Conservation (phyloP, 2,113 vertebrate genomes). For the Callorhinus ursinus region DNA sequence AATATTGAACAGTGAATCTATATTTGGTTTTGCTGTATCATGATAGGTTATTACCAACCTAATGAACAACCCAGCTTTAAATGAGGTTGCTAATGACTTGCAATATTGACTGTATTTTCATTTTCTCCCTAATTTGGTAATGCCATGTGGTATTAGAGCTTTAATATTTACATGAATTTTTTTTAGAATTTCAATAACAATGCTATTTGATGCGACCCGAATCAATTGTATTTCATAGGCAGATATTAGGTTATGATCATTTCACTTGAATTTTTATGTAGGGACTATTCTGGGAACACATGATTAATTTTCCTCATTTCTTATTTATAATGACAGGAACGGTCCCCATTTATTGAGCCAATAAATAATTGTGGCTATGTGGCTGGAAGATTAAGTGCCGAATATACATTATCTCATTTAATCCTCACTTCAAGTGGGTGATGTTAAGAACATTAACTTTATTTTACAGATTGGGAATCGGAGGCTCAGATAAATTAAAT, state of each 20-base stretch:
- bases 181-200: background rate
- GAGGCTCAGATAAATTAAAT: background rate
- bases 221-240: background rate
- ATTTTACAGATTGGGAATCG: background rate
- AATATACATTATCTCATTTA: slow-evolving; percentile 41
- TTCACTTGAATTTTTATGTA: slow-evolving; percentile 53
- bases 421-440: background rate
- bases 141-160: background rate
- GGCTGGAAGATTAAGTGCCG: background rate
- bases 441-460: background rate
- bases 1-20: background rate
- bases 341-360: slow-evolving; percentile 7
- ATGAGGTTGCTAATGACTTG: background rate
- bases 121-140: slow-evolving; percentile 2
- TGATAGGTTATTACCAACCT: background rate
- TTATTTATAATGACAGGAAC: slow-evolving; percentile 23
- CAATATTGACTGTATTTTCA: background rate
- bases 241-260: slow-evolving; percentile 46
- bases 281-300: background rate
- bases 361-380: slow-evolving; percentile 14
- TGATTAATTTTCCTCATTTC: slow-evolving; percentile 44
- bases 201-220: background rate
- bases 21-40: background rate
- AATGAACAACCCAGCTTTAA: background rate
- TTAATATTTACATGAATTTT: background rate